Evolutionary conservation across 2,888 invertebrate genomes (phyloP), one percentile per base, ranked within the genome.

Genomic region (Scaptomyza parva): DNA sequence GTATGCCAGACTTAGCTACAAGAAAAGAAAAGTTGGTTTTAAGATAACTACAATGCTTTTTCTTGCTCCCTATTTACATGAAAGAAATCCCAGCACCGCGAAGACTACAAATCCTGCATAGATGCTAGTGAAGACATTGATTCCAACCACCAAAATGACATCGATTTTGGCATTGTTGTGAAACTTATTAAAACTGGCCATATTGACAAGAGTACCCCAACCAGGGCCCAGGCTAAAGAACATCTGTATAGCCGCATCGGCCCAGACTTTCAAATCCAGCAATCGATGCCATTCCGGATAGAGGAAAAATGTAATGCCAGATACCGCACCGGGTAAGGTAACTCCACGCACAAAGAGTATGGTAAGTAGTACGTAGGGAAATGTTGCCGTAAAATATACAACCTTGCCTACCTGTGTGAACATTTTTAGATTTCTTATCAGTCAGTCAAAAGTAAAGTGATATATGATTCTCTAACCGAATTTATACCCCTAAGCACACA

Each of bases 221-320:
- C 96, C 96, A 0, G 96, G 96, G 2, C 97, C 97, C 17, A 98
- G 94, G 0, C 97, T 97, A 90, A 95, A 98, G 92, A 98, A 97
- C 74, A 98, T 95, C 92, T 98, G 97, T n/a, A 97, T 95, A 0
- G 97, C 97, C 0, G 98, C 98, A 90, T 97, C 97, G 0, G 96
- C 95, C 98, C 98, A 98, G 4, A 97, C 96, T 92, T 95, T 94
- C 14, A 96, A 93, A 88, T 97, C 96, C 12, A 92, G 92, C 35
- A 97, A 92, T 82, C 95, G 95, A 35, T 93, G 91, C 95, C 97
- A 97, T 86, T 97, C 94, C 0, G 97, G 97, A 72, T 94, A 93
- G 60, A 97, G 93, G 85, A 96, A 97, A 90, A 95, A 97, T 44
- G 92, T 90, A 67, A 97, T 94, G 9, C 97, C 97, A 65, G 94